Evolutionary conservation across 1,140 invertebrate species (phyloP).

Genomic region (Trinorchestia longiramus): DNA sequence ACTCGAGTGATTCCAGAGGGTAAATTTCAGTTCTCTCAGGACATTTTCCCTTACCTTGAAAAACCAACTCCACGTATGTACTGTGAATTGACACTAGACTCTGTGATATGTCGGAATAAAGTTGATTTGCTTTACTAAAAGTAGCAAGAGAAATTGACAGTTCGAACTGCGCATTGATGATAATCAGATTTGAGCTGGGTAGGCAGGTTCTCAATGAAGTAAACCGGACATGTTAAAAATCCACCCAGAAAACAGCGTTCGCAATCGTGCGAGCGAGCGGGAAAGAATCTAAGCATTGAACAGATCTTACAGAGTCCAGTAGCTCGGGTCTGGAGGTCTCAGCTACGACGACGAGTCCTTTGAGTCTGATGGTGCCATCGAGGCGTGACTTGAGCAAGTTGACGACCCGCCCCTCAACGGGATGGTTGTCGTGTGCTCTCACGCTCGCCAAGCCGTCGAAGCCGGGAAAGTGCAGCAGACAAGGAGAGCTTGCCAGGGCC

Average conservation of each 20-base stretch:
- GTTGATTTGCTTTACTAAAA: too few relatives aligned
- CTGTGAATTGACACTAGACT: too few relatives aligned
- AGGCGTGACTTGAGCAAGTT: constrained; percentile 64
- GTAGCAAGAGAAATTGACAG: too few relatives aligned
- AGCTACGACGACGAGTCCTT: constrained; percentile 60
- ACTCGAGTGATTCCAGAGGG: too few relatives aligned
- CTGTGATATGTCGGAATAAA: too few relatives aligned
- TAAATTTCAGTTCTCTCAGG: too few relatives aligned
- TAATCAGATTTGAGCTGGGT: neutral
- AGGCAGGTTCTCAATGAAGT: neutral
- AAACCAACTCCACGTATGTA: too few relatives aligned
- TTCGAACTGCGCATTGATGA: too few relatives aligned
- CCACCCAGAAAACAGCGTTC: neutral
- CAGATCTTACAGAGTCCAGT: constrained; percentile 58
- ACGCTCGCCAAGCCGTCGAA: constrained; percentile 64
- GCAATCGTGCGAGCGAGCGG: neutral
- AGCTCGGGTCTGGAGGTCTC: constrained; percentile 65
- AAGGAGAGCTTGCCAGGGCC: constrained; percentile 61
- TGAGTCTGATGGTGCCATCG: constrained; percentile 60
- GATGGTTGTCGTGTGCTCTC: constrained; percentile 51
- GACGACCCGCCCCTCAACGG: constrained; percentile 61
- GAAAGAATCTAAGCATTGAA: too few relatives aligned
- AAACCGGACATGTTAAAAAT: neutral
- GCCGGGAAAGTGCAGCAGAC: constrained; percentile 64
- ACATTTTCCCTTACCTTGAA: too few relatives aligned